phyloP scores from a whole-genome alignment of 2,797 vertebrate genomes.

The Sebastes cheni region DNA sequence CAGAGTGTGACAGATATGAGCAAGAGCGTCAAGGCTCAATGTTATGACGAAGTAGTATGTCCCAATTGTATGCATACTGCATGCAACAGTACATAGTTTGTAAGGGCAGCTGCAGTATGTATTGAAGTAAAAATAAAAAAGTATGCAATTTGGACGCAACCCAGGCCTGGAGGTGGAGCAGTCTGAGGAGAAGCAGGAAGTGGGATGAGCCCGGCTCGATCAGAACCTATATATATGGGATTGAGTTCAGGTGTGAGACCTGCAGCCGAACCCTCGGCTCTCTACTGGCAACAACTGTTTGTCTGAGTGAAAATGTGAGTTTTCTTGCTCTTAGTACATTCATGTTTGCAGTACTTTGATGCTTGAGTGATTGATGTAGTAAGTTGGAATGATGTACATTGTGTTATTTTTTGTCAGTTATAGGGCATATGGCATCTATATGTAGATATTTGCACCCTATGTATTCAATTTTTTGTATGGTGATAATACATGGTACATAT shows the following conservation, averaged over 20 bases:
- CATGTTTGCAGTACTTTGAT: not conserved
- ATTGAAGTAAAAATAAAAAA: no score
- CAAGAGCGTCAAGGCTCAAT: no score
- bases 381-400: not conserved
- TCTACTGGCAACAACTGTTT: not conserved
- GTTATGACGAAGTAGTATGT: no score
- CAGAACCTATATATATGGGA: not conserved
- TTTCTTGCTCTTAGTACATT: not conserved
- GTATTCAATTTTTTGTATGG: not conserved
- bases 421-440: not conserved
- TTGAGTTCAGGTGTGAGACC: not conserved
- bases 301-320: not conserved
- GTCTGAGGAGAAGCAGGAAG: not conserved
- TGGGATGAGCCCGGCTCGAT: not conserved
- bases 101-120: no score
- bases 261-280: not conserved
- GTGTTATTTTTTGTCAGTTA: not conserved
- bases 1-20: no score
- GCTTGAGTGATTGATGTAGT: not conserved
- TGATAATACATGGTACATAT: not conserved
- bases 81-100: no score
- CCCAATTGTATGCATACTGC: no score
- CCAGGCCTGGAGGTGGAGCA: not conserved
- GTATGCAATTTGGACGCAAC: no score
- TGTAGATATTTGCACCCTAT: not conserved